phyloP scores from a whole-genome alignment of 64 coral and sea anemone genomes.

The Dendronephthya gigantea region DNA sequence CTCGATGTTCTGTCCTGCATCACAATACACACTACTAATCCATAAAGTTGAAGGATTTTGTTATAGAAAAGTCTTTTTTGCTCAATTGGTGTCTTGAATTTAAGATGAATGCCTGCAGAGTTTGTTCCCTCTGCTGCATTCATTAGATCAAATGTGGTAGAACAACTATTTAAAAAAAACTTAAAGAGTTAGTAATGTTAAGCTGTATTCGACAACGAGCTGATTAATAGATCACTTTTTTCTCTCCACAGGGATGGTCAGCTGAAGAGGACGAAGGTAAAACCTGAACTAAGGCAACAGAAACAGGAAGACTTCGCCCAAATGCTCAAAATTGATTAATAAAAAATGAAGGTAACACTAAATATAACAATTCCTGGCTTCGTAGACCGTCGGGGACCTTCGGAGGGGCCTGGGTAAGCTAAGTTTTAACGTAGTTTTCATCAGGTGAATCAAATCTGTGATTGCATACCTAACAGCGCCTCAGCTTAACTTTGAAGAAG shows the following conservation, averaged over 20 bases:
- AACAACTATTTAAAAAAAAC: too few relatives aligned
- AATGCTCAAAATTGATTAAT: constrained; percentile 73
- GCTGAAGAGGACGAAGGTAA: constrained; percentile 79
- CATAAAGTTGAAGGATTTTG: too few relatives aligned
- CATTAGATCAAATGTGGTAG: too few relatives aligned
- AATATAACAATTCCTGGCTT: neutral
- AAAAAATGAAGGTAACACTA: neutral
- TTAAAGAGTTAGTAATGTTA: too few relatives aligned
- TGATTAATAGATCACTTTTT: neutral
- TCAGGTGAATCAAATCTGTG: too few relatives aligned
- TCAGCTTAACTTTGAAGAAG: too few relatives aligned
- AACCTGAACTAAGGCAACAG: constrained; percentile 73
- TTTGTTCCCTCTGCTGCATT: too few relatives aligned
- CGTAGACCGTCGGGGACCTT: neutral
- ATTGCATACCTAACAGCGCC: too few relatives aligned
- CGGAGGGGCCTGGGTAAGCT: neutral
- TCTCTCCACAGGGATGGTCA: constrained; percentile 75
- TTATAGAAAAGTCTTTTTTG: too few relatives aligned
- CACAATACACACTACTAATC: neutral
- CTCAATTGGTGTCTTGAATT: too few relatives aligned
- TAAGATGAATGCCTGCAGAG: too few relatives aligned
- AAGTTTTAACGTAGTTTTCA: neutral
- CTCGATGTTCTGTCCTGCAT: neutral
- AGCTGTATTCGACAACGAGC: too few relatives aligned
- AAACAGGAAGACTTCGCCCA: constrained; percentile 91